Percentiles rank a stretch among this genome's conserved stretches.
phyloP scores from a whole-genome alignment of 2,888 invertebrate genomes.

The Leptinotarsa rubiginosa region DNA sequence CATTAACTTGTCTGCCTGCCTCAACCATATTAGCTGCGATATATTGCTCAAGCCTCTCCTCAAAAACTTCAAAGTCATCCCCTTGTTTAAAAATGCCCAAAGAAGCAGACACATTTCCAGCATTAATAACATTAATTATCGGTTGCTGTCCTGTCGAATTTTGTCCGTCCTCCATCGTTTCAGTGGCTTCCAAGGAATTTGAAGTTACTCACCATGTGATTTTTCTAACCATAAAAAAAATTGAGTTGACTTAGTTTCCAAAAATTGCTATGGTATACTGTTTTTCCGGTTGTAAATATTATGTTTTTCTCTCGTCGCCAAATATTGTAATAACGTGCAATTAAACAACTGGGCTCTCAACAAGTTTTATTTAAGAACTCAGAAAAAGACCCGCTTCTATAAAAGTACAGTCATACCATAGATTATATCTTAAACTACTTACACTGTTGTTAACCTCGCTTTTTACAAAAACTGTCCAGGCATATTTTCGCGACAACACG shows the following conservation, averaged over 20 bases:
- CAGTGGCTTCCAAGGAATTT: not conserved
- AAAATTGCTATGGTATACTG: not conserved
- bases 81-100: constrained; percentile 11
- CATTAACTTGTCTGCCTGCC: constrained; percentile 32
- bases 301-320: not conserved
- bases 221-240: not conserved
- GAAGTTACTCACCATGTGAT: not conserved
- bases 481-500: too few species aligned
- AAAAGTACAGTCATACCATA: not conserved
- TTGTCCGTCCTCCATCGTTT: not conserved
- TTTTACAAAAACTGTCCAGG: too few species aligned
- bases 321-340: not conserved
- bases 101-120: constrained; percentile 14
- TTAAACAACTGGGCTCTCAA: not conserved
- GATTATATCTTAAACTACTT: too few species aligned
- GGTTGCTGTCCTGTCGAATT: not conserved
- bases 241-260: too few species aligned
- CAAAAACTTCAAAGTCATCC: constrained; percentile 19
- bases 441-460: too few species aligned
- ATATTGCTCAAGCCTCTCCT: constrained; percentile 27
- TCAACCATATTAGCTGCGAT: constrained; percentile 34
- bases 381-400: not conserved
- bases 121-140: constrained; percentile 17
- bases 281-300: not conserved
- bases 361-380: not conserved